phyloP scores from a whole-genome alignment of 2,797 vertebrate species.

The Dicrostonyx torquatus region DNA sequence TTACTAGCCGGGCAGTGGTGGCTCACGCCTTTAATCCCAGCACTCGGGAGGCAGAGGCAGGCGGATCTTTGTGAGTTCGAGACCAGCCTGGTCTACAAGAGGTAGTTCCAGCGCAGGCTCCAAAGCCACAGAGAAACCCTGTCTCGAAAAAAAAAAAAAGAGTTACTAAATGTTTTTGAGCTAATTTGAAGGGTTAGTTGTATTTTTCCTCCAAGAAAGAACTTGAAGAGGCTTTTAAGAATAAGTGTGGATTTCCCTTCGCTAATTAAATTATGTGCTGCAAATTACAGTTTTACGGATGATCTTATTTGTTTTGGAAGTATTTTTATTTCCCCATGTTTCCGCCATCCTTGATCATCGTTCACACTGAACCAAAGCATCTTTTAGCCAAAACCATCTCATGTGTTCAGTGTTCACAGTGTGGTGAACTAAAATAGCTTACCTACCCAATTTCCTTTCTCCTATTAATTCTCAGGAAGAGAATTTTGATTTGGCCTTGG shows the following conservation, averaged over 20 bases:
- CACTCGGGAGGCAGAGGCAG: no score
- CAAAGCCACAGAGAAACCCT: no score
- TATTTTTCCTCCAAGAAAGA: background rate
- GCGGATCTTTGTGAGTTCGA: no score
- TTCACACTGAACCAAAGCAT: background rate
- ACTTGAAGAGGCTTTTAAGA: background rate
- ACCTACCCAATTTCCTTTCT: background rate
- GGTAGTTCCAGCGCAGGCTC: no score
- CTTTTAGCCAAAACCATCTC: background rate
- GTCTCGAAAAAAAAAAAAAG: no score
- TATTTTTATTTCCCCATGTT: background rate
- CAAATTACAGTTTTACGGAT: background rate
- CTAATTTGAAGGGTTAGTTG: background rate
- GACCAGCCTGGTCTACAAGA: no score
- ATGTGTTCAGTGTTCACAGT: background rate
- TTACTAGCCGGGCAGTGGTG: no score
- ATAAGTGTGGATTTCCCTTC: slow-evolving; percentile 11
- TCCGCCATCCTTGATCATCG: background rate
- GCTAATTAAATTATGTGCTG: slow-evolving; percentile 35
- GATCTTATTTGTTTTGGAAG: slow-evolving; percentile 29
- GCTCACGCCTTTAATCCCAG: no score
- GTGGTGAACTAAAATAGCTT: background rate
- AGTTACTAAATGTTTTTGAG: background rate
- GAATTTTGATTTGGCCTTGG: background rate
- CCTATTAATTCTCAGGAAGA: background rate